phyloP scores from a whole-genome alignment of 2,113 vertebrate species.

The Heteronetta atricapilla region DNA sequence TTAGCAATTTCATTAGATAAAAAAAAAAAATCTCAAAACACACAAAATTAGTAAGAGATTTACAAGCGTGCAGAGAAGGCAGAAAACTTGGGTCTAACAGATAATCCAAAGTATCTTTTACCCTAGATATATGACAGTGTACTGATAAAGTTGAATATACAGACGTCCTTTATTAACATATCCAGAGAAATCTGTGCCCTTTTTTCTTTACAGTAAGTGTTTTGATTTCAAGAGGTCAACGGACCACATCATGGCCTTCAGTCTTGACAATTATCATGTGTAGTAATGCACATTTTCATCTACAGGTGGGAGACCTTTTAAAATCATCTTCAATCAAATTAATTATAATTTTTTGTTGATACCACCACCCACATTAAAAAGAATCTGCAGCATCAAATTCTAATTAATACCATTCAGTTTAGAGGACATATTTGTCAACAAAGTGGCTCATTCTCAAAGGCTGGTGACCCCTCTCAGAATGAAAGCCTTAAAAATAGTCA shows the following conservation, averaged over 20 bases:
- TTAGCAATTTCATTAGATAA: conserved; percentile 48
- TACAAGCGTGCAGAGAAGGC: neutral
- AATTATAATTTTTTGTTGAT: conserved; percentile 49
- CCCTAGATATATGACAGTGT: neutral
- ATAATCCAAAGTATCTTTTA: neutral
- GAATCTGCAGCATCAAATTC: conserved; percentile 41
- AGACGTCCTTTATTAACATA: neutral
- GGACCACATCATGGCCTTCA: conserved; percentile 47
- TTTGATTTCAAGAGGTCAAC: conserved; percentile 70
- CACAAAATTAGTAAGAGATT: neutral
- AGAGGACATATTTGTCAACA: conserved; percentile 70
- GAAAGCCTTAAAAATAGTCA: conserved; percentile 50
- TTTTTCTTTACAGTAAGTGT: conserved; percentile 26
- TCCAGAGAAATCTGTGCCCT: neutral
- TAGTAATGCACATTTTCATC: conserved; percentile 72
- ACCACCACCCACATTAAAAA: conserved; percentile 61
- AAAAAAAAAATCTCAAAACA: neutral
- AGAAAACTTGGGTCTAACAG: neutral
- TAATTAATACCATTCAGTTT: conserved; percentile 70
- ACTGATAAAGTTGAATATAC: neutral
- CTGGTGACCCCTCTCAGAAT: conserved; percentile 61
- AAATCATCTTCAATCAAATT: conserved; percentile 73
- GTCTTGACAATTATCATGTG: conserved; percentile 65
- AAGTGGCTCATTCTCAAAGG: conserved; percentile 69
- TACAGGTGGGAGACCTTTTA: conserved; percentile 75